Percentiles rank a stretch among this genome's conserved stretches.
These are phyloP conservation scores for Caranx melampygus DNA, from an alignment of 2,113 vertebrate genomes.

Conservation along the genomic window DNA sequence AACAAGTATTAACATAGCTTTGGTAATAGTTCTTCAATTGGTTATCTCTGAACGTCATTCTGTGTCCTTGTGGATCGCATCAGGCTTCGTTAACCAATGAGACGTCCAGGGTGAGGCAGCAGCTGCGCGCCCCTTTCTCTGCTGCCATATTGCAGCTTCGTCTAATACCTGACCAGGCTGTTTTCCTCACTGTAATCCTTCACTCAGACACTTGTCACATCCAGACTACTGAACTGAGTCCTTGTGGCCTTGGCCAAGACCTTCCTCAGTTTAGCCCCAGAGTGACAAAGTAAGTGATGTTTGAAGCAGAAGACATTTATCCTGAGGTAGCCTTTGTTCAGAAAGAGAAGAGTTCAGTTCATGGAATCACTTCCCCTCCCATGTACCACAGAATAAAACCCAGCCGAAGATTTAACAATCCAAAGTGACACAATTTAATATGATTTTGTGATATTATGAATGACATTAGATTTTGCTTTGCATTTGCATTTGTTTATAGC, in stretches of 20 bases:
- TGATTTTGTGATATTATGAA: background rate
- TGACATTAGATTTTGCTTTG: background rate
- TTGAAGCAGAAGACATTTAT: background rate
- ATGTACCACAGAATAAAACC: background rate
- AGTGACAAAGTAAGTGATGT: background rate
- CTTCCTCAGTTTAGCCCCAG: background rate
- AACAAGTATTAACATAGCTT: background rate
- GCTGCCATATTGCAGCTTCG: constrained; percentile 3
- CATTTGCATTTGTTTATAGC: background rate
- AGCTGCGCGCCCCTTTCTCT: background rate
- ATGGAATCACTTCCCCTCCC: background rate
- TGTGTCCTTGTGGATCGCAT: background rate
- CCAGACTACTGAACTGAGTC: constrained; percentile 12
- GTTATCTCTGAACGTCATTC: background rate
- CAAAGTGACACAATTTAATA: no score
- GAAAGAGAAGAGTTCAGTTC: background rate
- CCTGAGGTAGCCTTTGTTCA: background rate
- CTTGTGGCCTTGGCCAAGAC: constrained; percentile 2
- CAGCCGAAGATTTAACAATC: no score
- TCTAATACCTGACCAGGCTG: background rate
- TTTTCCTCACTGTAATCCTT: constrained; percentile 12
- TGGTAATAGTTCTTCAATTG: background rate
- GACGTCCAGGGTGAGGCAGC: constrained; percentile 14
- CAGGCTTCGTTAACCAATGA: background rate
- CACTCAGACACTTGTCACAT: constrained; percentile 12